Base-by-base conservation (phyloP, 2,888 invertebrate genomes). In the Spilosoma lubricipeda region DNA sequence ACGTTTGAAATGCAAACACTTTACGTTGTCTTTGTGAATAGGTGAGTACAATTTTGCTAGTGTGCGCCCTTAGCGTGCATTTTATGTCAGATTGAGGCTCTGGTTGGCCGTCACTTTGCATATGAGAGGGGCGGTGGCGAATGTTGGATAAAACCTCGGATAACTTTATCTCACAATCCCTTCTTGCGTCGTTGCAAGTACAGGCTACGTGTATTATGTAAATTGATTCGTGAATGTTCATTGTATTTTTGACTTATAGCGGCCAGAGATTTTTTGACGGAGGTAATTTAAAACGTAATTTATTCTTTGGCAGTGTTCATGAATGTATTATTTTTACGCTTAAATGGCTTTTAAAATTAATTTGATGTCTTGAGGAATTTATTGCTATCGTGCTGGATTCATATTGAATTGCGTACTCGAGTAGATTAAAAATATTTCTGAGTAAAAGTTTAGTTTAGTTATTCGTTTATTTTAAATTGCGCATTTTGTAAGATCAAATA, bases 131-230 rank as follows among this genome's bases (percentile, higher is more conserved):
- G 84, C 80, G 80, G 74, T 78, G 73, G 81, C 80, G 78, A 88
- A 85, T 85, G 85, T 84, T 79, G 87, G 85, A 87, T 90, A 90
- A 91, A 90, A 89, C 89, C 86, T 77, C 71, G 88, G 83, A 90
- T 92, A 92, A 91, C 89, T 89, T 92, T 90, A 90, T 90, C 87
- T 88, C 85, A 83, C 80, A 89, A 90, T 89, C 89, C 87, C 86
- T 86, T 88, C 89, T 90, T 88, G 86, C 85, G 88, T 86, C 84
- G 85, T 87, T 87, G 90, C 88, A 84, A 89, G 89, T 89, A 86
- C 84, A 88, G 85, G 86, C 84, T 83, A 86, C 88, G 88, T 89
- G 89, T 89, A 89, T 90, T 92, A 92, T 92, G 91, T 86, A 91
- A 92, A 92, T 91, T 88, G 88, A 90, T 90, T 89, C 87, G 78